Evolutionary conservation across 2,888 invertebrate genomes (phyloP).

Genomic region (Lamellibrachia columna): DNA sequence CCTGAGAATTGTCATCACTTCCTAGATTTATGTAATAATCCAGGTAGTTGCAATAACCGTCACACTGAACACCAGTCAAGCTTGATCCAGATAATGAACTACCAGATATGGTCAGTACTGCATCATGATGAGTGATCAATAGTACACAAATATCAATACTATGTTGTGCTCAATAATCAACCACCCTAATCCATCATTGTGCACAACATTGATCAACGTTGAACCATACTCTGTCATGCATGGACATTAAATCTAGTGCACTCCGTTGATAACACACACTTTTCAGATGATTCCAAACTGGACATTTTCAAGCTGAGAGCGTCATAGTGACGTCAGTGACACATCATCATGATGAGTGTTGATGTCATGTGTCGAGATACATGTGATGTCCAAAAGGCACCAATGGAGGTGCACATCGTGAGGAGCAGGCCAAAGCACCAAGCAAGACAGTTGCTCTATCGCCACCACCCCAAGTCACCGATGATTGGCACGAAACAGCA

Average conservation of each 20-base stretch:
- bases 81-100: background rate
- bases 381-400: background rate
- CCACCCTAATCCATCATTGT: conserved; percentile 8
- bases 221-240: background rate
- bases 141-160: background rate
- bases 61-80: background rate
- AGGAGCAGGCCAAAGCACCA: background rate
- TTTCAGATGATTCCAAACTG: background rate
- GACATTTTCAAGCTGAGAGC: background rate
- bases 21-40: background rate
- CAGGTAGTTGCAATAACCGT: background rate
- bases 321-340: background rate
- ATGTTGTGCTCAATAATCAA: background rate
- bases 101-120: background rate
- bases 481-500: background rate
- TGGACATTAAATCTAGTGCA: background rate
- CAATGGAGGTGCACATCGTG: background rate
- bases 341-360: background rate
- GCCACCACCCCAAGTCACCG: background rate
- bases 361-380: background rate
- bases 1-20: background rate
- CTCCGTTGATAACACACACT: background rate
- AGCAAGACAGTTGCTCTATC: background rate
- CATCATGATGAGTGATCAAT: background rate
- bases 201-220: background rate